Percentiles rank a stretch among this genome's conserved stretches.
phyloP scores from a whole-genome alignment of 2,888 invertebrate species.

The Prosapia bicincta region DNA sequence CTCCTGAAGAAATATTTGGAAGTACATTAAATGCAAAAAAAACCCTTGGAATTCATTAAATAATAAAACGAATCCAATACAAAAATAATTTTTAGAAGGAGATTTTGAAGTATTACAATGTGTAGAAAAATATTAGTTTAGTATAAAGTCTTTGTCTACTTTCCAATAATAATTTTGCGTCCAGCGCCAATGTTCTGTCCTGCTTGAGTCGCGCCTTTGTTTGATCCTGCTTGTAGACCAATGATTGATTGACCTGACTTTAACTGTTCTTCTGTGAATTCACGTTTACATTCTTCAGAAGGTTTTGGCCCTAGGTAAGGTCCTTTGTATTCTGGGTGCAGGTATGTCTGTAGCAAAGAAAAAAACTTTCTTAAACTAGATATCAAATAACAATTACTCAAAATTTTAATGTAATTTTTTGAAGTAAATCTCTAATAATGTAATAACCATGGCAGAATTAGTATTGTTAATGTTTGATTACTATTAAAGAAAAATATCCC shows the following conservation, averaged over 20 bases:
- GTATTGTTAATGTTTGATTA: too few species aligned
- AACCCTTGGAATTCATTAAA: not conserved
- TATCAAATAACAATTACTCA: too few species aligned
- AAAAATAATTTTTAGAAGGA: not conserved
- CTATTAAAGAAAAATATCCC: too few species aligned
- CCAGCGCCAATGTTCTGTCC: constrained; percentile 88
- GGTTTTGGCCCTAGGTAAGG: constrained; percentile 94
- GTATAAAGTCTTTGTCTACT: constrained; percentile 50
- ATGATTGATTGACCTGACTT: constrained; percentile 85
- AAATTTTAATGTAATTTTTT: too few species aligned
- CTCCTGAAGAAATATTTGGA: too few species aligned
- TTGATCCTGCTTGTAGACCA: constrained; percentile 92
- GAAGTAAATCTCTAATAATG: too few species aligned
- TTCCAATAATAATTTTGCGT: constrained; percentile 87
- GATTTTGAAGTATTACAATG: not conserved
- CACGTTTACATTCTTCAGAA: constrained; percentile 88
- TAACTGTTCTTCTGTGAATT: constrained; percentile 89
- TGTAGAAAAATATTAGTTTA: not conserved
- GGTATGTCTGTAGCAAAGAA: constrained; percentile 63
- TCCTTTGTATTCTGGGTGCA: constrained; percentile 78
- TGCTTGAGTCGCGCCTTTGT: constrained; percentile 93
- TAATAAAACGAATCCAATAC: not conserved
- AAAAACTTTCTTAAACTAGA: too few species aligned
- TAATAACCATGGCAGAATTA: too few species aligned
- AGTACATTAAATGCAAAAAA: too few species aligned